Evolutionary conservation across 2,113 vertebrate species (phyloP), one percentile per base, ranked within the genome.

Genomic region (Tinamus guttatus): DNA sequence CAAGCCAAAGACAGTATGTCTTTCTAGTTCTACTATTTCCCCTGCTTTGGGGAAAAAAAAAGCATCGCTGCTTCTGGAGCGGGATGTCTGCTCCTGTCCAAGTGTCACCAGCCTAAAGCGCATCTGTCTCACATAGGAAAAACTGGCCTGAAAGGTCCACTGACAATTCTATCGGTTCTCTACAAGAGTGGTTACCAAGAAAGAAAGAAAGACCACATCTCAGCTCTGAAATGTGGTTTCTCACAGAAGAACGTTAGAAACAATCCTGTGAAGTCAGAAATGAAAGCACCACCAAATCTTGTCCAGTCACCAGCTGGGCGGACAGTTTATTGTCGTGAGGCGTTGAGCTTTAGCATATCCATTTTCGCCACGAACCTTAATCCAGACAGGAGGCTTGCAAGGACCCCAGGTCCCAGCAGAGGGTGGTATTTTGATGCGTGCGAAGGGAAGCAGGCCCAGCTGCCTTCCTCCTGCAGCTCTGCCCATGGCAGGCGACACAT

Each of bases 211-310:
- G n/a, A n/a, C n/a, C n/a, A 24, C n/a, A 59, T 30, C 36, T 28
- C 56, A 86, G 22, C 73, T 69, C 83, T 62, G 76, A 52, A 75
- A 83, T 21, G 27, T 22, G 32, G 18, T 43, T 80, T 80, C 68
- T 78, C 68, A 64, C 20, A 43, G 13, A 86, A 40, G 14, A 79
- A 9, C n/a, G 22, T 15, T 85, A 14, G 58, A 49, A 92, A 90
- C 43, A 73, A 90, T 15, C 30, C 27, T 62, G 52, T 51, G n/a
- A 85, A 69, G 74, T 67, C n/a, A 83, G 49, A 93, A 92, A 90
- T 27, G 45, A 62, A 90, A 75, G 83, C 60, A 18, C 73, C 60
- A 84, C 22, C 12, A 47, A 32, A 19, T 71, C 75, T 41, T 84
- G 80, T 38, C 20, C n/a, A 92, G 58, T 0, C 1, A 79, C 58